Conservation (phyloP, 2,113 vertebrate genomes). For the Gulo gulo region DNA sequence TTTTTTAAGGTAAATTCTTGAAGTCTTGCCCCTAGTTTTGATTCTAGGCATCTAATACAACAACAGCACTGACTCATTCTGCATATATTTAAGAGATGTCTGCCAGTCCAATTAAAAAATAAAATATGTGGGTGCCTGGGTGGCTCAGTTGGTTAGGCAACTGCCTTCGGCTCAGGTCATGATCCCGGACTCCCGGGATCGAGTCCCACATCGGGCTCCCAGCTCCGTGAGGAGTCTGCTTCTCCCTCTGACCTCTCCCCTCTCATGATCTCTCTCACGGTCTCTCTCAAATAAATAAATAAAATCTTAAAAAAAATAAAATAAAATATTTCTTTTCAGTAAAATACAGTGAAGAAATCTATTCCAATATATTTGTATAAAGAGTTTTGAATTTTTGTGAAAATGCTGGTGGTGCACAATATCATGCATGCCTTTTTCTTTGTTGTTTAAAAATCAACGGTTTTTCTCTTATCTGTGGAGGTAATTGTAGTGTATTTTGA, state of each 20-base stretch:
- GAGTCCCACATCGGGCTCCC: no score
- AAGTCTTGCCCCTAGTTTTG: background rate
- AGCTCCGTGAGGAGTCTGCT: no score
- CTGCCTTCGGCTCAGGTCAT: no score
- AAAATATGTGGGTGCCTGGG: background rate
- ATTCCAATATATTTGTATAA: background rate
- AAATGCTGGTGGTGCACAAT: background rate
- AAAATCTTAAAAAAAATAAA: background rate
- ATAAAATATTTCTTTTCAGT: background rate
- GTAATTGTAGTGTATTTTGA: background rate
- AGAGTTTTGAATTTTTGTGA: background rate
- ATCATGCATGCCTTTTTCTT: background rate
- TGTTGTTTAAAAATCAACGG: background rate
- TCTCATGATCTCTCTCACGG: no score
- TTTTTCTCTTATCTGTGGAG: background rate
- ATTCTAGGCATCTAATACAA: background rate
- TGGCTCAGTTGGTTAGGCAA: no score
- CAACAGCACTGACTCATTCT: background rate
- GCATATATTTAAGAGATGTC: background rate
- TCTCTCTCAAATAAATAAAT: no score
- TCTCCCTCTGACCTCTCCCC: no score
- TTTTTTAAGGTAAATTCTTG: rapidly evolving
- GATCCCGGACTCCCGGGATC: no score
- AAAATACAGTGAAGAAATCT: background rate
- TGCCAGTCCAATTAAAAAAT: background rate